Base-by-base conservation (phyloP, 2,797 vertebrate species). In the Channallabes apus region DNA sequence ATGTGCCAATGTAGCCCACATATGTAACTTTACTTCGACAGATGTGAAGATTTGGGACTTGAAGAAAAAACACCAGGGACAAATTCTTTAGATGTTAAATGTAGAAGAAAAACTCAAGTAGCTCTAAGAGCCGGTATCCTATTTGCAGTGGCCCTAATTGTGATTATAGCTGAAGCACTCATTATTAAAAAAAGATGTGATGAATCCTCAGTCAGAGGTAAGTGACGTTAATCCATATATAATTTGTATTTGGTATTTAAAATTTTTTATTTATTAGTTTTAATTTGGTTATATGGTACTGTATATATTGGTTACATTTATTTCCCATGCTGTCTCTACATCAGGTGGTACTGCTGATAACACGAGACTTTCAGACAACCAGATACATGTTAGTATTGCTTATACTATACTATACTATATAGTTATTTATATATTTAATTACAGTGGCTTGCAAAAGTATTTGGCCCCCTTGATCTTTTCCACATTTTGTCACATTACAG, bases 41-140 rank as follows among this genome's bases (percentile, higher is more conserved):
- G 92, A 72, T 92, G 92, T 90, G 81, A 90, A n/a, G 68, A 61
- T 24, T 0, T 9, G 4, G 76, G 82, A 18, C 84, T 83, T 77
- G 20, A 11, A 15, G 83, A 82, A 85, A 69, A 76, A 56, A 89
- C 8, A 88, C 22, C 85, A 82, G 91, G 91, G 89, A 91, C 64
- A 51, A 2, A 3, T 5, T 84, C 65, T 75, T 22, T 85, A 71
- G 90, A 93, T 89, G 75, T 80, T 80, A 72, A 87, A 82, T 92
- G 91, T 84, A 61, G 41, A 18, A 22, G 12, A 18, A 41, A 4
- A 20, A 7, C 1, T 77, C 12, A 68, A 46, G 29, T 56, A 59
- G 29, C 2, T 72, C 0, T 87, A 5, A 38, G 67, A 71, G 64
- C 12, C 71, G 83, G 68, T 80, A 18, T 80, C 24, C 17, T 24